These are phyloP conservation scores for Capitella teleta DNA, from an alignment of 1,140 invertebrate species.

Conservation along the genomic window DNA sequence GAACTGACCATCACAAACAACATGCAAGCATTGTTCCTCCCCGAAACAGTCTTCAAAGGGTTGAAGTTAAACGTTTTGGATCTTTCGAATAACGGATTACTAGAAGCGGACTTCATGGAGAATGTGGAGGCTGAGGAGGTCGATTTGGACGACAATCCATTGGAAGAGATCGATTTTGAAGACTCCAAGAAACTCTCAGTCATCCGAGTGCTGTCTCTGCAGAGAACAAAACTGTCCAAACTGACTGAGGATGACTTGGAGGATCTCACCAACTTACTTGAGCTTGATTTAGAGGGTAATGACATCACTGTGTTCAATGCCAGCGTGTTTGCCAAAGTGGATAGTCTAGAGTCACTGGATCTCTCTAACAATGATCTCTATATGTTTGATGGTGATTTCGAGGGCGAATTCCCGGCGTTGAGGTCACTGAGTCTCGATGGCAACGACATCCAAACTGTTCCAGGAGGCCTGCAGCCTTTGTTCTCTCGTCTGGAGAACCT, in stretches of 20 bases:
- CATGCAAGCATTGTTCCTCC: background rate
- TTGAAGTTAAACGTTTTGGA: background rate
- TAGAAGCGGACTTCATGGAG: conserved; percentile 4
- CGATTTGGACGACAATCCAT: conserved; percentile 4
- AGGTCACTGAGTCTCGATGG: conserved; percentile 10
- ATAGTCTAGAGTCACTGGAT: conserved; percentile 9
- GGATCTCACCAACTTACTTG: conserved; percentile 4
- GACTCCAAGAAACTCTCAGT: background rate
- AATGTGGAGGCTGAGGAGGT: conserved; percentile 1
- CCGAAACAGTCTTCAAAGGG: conserved; percentile 6
- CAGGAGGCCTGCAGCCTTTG: background rate
- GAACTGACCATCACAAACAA: conserved; percentile 8
- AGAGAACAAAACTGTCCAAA: background rate
- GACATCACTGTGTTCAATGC: conserved; percentile 8
- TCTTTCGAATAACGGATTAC: conserved; percentile 3
- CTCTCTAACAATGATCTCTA: conserved; percentile 15
- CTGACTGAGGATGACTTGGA: background rate
- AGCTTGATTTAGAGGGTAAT: conserved; percentile 9
- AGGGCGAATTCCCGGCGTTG: conserved; percentile 11
- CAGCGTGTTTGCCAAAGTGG: conserved; percentile 10
- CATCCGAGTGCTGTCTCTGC: background rate
- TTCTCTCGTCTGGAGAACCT: conserved; percentile 7
- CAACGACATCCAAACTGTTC: conserved; percentile 13
- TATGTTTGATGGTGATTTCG: conserved; percentile 14
- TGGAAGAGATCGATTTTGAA: conserved; percentile 3